phyloP scores from a whole-genome alignment of 2,113 vertebrate genomes.

The Ctenodactylus gundi region DNA sequence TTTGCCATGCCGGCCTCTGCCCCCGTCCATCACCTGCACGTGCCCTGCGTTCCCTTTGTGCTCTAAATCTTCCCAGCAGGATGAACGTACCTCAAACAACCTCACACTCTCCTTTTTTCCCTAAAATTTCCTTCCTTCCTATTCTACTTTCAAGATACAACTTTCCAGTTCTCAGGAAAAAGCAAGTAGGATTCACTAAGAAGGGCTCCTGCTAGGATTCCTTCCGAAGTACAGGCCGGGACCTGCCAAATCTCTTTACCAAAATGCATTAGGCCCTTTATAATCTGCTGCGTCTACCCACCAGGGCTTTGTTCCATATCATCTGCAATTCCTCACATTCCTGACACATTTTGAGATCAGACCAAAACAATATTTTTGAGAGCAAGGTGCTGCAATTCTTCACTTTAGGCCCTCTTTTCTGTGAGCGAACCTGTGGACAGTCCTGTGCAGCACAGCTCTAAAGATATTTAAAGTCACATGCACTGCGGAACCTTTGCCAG shows the following conservation, averaged over 20 bases:
- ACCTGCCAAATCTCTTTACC: neutral
- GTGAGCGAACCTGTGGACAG: neutral
- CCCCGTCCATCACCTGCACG: neutral
- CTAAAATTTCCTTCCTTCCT: neutral
- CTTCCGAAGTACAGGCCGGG: neutral
- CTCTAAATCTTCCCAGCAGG: neutral
- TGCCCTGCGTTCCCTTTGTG: fast-evolving
- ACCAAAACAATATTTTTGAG: too few relatives aligned
- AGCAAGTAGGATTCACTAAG: neutral
- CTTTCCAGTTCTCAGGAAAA: neutral
- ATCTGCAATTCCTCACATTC: neutral
- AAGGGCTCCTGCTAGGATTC: neutral
- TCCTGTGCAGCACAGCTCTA: neutral
- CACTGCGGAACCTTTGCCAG: neutral
- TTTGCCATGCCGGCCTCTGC: neutral
- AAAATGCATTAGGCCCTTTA: neutral
- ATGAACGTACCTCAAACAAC: neutral
- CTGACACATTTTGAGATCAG: neutral
- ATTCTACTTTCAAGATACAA: neutral
- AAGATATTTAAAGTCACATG: neutral
- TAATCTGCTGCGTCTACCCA: neutral
- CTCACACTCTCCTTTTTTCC: neutral
- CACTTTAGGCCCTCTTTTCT: neutral
- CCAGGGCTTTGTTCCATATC: neutral
- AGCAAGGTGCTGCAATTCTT: too few relatives aligned